Conservation (phyloP, 2,888 invertebrate genomes). For the Embidobia sp. region DNA sequence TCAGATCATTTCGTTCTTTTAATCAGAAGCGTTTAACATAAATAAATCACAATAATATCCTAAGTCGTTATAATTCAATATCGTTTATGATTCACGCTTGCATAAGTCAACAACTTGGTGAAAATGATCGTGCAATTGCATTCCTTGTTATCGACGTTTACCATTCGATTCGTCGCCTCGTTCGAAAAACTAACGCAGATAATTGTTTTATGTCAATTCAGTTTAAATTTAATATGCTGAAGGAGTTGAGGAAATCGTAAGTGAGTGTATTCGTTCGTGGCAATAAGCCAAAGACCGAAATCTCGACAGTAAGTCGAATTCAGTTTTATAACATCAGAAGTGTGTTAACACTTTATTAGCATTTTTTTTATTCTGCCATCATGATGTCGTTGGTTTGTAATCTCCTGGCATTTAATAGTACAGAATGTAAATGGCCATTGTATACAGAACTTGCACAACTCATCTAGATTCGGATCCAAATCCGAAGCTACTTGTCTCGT, state of each 20-base stretch:
- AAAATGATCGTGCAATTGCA: too few species aligned
- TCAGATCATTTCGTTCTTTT: constrained; percentile 25
- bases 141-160: too few species aligned
- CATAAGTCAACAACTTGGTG: constrained; percentile 31
- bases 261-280: constrained; percentile 17
- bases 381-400: constrained; percentile 25
- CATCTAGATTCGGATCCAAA: too few species aligned
- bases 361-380: constrained; percentile 24
- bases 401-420: constrained; percentile 1
- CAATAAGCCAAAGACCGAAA: constrained; percentile 26
- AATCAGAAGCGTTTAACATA: constrained; percentile 5
- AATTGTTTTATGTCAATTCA: too few species aligned
- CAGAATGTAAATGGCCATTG: constrained; percentile 33
- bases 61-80: constrained; percentile 23
- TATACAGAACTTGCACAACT: too few species aligned
- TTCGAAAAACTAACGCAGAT: too few species aligned
- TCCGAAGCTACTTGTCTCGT: too few species aligned
- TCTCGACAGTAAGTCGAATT: constrained; percentile 15
- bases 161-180: too few species aligned
- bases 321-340: constrained; percentile 13
- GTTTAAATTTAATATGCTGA: too few species aligned
- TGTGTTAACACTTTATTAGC: constrained; percentile 22
- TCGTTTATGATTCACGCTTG: constrained; percentile 14
- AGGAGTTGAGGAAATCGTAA: constrained; percentile 24
- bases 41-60: constrained; percentile 20